Evolutionary conservation across 2,797 vertebrate genomes (phyloP), one percentile per base, ranked within the genome.

Genomic region (Rhynchotus rufescens): DNA sequence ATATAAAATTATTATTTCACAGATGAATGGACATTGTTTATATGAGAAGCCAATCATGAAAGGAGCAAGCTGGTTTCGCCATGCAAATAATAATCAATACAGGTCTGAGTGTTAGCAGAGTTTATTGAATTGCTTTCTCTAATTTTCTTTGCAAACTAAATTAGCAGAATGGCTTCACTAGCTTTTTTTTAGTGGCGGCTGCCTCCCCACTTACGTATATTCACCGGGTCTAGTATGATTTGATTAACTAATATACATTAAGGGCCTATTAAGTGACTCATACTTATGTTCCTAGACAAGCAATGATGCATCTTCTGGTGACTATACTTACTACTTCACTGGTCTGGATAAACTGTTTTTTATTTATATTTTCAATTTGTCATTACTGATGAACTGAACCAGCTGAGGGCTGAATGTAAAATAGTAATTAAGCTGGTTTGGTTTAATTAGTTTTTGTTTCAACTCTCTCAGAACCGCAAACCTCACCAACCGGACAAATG

Each of bases 381-480:
- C 91, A 81, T 94, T 95, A 86, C 74, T 90, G 8, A 1, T 12
- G 68, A 88, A 76, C 85, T 88, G 74, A 51, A 77, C 9, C 34
- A 62, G 49, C 74, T 56, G 74, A 95, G 94, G 45, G 86, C 91
- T 96, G 84, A 95, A 96, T 80, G 34, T 82, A 67, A 94, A 78
- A 87, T 93, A 52, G 84, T 93, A 96, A 97, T 97, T 96, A 94
- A 47, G 15, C 68, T 95, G 91, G 87, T 94, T 92, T 86, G 44
- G 64, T 95, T 96, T 96, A 97, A 97, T 97, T 97, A 93, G 92
- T 97, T 97, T 97, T 81, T 88, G 80, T 97, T 97, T 96, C 93
- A 67, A 23, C 89, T 91, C 92, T 93, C 82, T 93, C 75, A 86
- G 86, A 92, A 81, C 85, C 89, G 75, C 75, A 90, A 91, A 94